phyloP scores from a whole-genome alignment of 2,888 invertebrate genomes.

The Drosophila meridiana region DNA sequence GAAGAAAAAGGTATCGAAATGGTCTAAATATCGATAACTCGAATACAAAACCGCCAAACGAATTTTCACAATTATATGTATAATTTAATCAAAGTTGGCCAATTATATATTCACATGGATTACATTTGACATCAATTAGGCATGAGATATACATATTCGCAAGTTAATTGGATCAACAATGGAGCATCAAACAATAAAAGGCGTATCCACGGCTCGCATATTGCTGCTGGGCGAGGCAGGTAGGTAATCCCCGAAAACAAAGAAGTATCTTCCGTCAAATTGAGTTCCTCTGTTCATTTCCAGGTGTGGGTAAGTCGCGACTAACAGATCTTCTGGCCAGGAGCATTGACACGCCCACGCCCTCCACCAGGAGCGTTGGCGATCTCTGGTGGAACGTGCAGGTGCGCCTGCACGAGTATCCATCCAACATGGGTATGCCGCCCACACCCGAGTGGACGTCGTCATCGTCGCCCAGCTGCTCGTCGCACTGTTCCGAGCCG shows the following conservation, averaged over 20 bases:
- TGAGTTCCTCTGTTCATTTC: neutral
- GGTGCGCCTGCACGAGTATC: conserved; percentile 66
- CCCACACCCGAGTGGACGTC: conserved; percentile 60
- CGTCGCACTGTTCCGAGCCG: conserved; percentile 18
- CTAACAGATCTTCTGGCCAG: conserved; percentile 58
- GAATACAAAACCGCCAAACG: conserved; percentile 16
- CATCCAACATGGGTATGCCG: conserved; percentile 34
- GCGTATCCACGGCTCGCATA: conserved; percentile 61
- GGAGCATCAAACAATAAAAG: conserved; percentile 24
- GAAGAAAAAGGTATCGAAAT: neutral
- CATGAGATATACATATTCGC: conserved; percentile 4
- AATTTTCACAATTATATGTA: neutral
- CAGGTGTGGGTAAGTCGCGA: conserved; percentile 66
- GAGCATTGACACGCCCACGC: conserved; percentile 56
- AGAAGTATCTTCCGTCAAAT: no score
- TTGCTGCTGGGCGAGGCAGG: conserved; percentile 62
- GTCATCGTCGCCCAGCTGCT: conserved; percentile 49
- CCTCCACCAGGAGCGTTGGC: conserved; percentile 38
- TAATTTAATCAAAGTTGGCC: conserved; percentile 19
- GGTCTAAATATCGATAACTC: neutral
- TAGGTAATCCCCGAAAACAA: neutral
- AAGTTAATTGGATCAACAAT: conserved; percentile 22
- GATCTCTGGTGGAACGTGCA: conserved; percentile 56
- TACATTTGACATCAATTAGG: conserved; percentile 11
- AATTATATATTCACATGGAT: neutral